Base-by-base conservation (phyloP, 2,888 invertebrate genomes). In the Orchesellides sinensis region DNA sequence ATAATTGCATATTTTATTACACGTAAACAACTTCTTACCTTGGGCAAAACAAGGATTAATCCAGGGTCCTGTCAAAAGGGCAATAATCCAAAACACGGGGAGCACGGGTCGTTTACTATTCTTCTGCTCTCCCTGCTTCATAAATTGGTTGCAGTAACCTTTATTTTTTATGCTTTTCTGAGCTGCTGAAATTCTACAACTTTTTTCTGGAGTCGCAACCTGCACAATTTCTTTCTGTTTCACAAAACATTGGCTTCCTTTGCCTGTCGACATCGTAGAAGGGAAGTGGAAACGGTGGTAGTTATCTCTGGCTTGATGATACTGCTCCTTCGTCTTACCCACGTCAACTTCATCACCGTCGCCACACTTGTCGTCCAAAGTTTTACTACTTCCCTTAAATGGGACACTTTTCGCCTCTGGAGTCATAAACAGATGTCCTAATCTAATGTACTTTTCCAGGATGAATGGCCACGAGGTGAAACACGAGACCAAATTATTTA, bases 11-110 rank as follows among this genome's bases (percentile, higher is more conserved):
- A 56, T 29, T 40, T 54, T 70, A 70, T 61, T 49, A 54, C n/a
- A 73, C 61, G 66, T 45, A 59, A 47, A 45, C 27, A 54, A 77
- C 29, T n/a, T 59, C 79, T 80, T 85, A 85, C 85, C 85, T 87
- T 87, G 87, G 70, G 85, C 85, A 47, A 65, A 81, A 74, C 84
- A 85, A 45, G 84, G 84, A 75, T 63, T 81, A 78, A 87, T 87
- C 87, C 85, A 84, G 68, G 78, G 70, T 61, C 69, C 78, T 27
- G 78, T 70, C 49, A 78, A 35, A 61, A 78, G 63, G 69, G 78
- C 78, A 69, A 78, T 78, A 78, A 78, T 78, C 78, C 78, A 78
- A 70, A 78, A 69, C 19, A 70, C 40, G 35, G 61, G 54, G 40
- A 63, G 61, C 21, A 70, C 47, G 49, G 63, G 21, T n/a, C 32